Evolutionary conservation across 2,113 vertebrate species (phyloP).

Genomic region (Seriola aureovittata): DNA sequence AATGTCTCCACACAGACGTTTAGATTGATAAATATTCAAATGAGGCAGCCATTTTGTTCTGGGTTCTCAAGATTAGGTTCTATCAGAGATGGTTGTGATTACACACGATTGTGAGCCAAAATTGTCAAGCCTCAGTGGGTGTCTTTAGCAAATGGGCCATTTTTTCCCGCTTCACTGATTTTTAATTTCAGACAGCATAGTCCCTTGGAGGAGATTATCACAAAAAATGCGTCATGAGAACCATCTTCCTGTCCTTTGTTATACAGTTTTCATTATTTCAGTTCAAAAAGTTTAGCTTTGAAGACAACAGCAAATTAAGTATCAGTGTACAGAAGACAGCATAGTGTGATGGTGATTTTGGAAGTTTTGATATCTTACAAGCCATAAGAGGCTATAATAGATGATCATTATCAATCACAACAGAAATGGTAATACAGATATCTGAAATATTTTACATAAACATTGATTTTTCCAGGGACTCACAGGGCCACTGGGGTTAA

Average conservation of each 20-base stretch:
- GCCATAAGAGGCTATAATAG: not conserved
- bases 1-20: conserved; percentile 30
- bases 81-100: conserved; percentile 49
- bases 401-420: not conserved
- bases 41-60: conserved; percentile 29
- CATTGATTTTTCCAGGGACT: conserved; percentile 80
- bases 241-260: conserved; percentile 14
- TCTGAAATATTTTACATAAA: not conserved
- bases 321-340: not conserved
- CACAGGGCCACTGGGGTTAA: conserved; percentile 85
- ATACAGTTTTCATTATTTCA: not conserved
- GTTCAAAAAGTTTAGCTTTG: conserved; percentile 4
- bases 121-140: conserved; percentile 51
- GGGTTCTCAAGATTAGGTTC: not conserved
- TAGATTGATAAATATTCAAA: conserved; percentile 30
- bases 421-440: not conserved
- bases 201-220: conserved; percentile 14
- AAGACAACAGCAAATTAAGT: not conserved
- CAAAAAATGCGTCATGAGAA: conserved; percentile 5
- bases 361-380: not conserved
- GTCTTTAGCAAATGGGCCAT: conserved; percentile 28
- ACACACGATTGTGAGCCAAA: conserved; percentile 18
- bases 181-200: conserved; percentile 58
- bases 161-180: conserved; percentile 49
- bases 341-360: not conserved